These are phyloP conservation scores for Caloenas nicobarica DNA, from an alignment of 2,113 vertebrate species.

Conservation along the genomic window DNA sequence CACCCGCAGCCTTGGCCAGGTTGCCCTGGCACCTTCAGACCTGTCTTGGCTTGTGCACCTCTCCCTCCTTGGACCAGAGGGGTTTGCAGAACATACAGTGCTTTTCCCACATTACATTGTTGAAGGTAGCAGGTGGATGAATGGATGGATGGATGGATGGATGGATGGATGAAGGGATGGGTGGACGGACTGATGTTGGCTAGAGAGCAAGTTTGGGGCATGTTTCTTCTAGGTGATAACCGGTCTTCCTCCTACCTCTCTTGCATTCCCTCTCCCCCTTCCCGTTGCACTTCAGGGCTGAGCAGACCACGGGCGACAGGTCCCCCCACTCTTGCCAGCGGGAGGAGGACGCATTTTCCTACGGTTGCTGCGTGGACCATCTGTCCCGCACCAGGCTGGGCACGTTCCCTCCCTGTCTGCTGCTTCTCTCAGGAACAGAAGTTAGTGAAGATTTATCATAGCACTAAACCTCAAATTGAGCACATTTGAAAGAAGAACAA, in stretches of 20 bases:
- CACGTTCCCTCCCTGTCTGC: background rate
- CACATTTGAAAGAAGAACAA: conserved; percentile 60
- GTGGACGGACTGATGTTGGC: background rate
- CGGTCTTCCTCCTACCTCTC: background rate
- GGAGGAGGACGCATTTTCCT: background rate
- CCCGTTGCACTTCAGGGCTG: fast-evolving
- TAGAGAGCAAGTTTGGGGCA: background rate
- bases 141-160: too few relatives aligned
- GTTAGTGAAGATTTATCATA: conserved; percentile 54
- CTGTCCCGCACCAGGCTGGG: background rate
- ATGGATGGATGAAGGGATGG: too few relatives aligned
- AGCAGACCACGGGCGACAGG: background rate
- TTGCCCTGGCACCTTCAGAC: background rate
- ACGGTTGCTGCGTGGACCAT: background rate
- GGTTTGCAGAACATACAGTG: background rate
- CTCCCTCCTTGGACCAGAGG: background rate
- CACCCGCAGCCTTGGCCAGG: background rate
- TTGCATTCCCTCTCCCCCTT: background rate
- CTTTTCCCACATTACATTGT: background rate
- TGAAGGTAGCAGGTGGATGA: background rate
- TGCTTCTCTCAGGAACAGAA: conserved; percentile 20
- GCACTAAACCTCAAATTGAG: conserved; percentile 52
- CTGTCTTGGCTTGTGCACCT: background rate
- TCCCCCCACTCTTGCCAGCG: fast-evolving
- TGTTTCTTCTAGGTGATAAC: background rate